Evolutionary conservation across 2,888 invertebrate genomes (phyloP), one percentile per base, ranked within the genome.

Genomic region (Latrodectus hesperus): DNA sequence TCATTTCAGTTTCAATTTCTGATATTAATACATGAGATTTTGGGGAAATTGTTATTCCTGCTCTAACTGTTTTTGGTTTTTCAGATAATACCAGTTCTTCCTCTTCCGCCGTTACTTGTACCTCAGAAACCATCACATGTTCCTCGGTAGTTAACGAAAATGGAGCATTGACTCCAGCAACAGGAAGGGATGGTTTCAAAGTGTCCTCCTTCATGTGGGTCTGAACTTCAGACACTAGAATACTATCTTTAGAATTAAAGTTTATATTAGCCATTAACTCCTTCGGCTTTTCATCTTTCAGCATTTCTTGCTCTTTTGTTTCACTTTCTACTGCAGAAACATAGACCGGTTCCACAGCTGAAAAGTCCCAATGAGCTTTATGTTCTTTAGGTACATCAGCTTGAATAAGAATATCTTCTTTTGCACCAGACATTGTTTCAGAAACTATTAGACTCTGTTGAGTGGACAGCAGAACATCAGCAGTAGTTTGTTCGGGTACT

Each of bases 231-330:
- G 75, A 85, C 38, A 90, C 72, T 55, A 84, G 75, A 16, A 90
- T 64, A 51, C 89, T 88, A 22, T 90, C 89, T 38, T 71, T 76
- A 38, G 85, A 71, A 3, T 79, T 73, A 38, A 90, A 78, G 51
- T 76, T 76, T 1, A 89, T 26, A 68, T 26, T 70, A 49, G 89
- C 89, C 51, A 79, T 75, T 11, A 70, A 79, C 76, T 80, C 81
- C 10, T 26, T 53, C 10, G 90, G 90, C 26, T 84, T 81, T 75
- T 78, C 75, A 51, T 89, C 88, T 26, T 72, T 68, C 5, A 76
- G 16, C 67, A 90, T 85, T n/a, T 90, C 88, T 10, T 64, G 75
- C 76, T 90, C 90, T 84, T 82, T 90, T 51, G 82, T 51, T 65
- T 85, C 87, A 68, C 78, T 84, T 73, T 88, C 88, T 26, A 85